Percentiles rank a stretch among this genome's conserved stretches.
Evolutionary conservation across 2,113 vertebrate genomes (phyloP).

Genomic region (Phrynosoma blainvillii): DNA sequence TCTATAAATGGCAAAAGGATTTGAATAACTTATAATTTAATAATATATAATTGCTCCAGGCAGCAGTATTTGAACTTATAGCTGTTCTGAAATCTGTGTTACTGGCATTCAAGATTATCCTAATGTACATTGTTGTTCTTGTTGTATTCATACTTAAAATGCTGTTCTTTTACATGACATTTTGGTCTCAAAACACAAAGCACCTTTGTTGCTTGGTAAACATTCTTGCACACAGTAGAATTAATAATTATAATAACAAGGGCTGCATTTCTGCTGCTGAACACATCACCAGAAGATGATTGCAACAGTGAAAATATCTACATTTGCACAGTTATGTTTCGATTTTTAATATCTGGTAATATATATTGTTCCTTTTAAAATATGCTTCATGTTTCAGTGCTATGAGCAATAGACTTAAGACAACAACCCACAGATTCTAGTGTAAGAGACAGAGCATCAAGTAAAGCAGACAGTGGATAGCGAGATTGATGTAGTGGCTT

Average conservation of each 20-base stretch:
- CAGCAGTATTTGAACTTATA: background rate
- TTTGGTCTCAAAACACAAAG: background rate
- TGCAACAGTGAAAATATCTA: background rate
- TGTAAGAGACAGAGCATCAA: no score
- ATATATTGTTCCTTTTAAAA: background rate
- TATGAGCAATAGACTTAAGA: background rate
- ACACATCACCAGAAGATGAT: background rate
- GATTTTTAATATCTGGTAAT: background rate
- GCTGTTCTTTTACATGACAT: background rate
- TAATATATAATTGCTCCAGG: background rate
- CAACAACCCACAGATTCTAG: no score
- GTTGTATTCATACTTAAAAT: rapidly evolving
- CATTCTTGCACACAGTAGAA: background rate
- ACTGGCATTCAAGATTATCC: background rate
- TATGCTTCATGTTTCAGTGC: background rate
- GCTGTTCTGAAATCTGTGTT: rapidly evolving
- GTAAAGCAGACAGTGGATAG: no score
- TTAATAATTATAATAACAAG: background rate
- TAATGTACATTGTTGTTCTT: background rate
- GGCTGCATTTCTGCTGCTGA: background rate
- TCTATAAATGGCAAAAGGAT: background rate
- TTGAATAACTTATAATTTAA: background rate
- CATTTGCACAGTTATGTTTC: background rate
- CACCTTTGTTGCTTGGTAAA: background rate
- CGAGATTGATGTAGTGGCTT: no score